Conservation (phyloP, 2,888 invertebrate species). For the Amiota mariae region DNA sequence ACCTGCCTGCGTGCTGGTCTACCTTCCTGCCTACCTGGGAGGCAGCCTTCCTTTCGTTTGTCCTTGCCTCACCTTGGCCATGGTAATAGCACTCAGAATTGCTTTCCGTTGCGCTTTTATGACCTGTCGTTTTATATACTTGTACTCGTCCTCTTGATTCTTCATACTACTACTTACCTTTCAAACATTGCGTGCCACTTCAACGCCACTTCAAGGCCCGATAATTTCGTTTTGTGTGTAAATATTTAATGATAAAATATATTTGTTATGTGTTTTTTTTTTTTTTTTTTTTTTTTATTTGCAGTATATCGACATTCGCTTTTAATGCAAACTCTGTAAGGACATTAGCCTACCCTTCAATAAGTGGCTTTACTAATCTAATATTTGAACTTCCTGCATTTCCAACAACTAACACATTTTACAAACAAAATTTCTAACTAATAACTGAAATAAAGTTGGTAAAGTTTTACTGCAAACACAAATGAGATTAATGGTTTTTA, state of each 20-base stretch:
- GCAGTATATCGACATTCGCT: background rate
- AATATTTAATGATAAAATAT: slow-evolving; percentile 22
- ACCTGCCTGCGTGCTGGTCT: no score
- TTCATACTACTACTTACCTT: background rate
- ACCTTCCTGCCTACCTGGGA: background rate
- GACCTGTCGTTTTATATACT: slow-evolving; percentile 18
- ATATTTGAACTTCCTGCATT: no score
- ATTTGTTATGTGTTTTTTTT: background rate
- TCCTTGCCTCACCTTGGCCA: slow-evolving; percentile 36
- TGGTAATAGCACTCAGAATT: background rate
- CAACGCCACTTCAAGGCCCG: background rate
- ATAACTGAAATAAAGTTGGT: no score
- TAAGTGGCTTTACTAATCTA: no score
- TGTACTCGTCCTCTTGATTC: background rate
- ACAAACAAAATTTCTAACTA: no score
- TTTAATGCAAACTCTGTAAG: no score
- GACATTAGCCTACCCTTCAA: no score
- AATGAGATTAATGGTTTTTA: no score
- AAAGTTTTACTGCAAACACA: no score
- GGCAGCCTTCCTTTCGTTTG: background rate
- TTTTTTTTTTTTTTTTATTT: background rate
- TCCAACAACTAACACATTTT: no score
- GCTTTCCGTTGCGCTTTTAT: slow-evolving; percentile 13
- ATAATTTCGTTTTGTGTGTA: slow-evolving; percentile 22
- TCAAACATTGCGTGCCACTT: background rate